Percentiles rank a stretch among this genome's conserved stretches.
phyloP scores from a whole-genome alignment of 2,797 vertebrate genomes.

The Semaprochilodus insignis region DNA sequence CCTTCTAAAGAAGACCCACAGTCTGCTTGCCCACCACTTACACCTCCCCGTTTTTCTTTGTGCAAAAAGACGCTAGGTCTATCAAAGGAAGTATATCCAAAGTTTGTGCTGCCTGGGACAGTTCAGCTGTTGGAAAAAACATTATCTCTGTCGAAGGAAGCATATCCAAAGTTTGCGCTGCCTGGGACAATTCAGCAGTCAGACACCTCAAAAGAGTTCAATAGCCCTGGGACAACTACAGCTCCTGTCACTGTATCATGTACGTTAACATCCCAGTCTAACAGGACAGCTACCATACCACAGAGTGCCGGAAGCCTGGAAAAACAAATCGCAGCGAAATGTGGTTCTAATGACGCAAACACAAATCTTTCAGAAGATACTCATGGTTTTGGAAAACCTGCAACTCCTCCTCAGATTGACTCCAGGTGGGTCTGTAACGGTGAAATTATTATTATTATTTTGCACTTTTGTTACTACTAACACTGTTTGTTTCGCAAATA shows the following conservation, averaged over 20 bases:
- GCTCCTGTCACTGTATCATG: background rate
- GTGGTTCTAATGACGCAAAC: background rate
- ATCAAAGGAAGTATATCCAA: too few species aligned
- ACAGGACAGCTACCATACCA: background rate
- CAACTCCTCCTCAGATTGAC: background rate
- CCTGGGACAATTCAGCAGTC: too few species aligned
- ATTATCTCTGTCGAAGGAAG: background rate
- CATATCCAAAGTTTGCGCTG: too few species aligned
- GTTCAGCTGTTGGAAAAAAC: background rate
- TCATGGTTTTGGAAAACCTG: background rate
- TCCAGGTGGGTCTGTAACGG: constrained; percentile 15
- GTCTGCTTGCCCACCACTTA: too few species aligned
- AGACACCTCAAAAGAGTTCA: background rate
- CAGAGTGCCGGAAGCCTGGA: background rate
- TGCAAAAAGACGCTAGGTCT: background rate
- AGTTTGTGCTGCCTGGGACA: too few species aligned
- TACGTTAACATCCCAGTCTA: background rate
- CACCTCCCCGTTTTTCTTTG: background rate
- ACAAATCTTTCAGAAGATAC: background rate
- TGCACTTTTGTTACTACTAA: too few species aligned
- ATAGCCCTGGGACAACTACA: background rate
- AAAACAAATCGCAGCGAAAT: background rate
- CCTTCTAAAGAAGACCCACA: background rate
- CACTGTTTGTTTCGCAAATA: background rate
- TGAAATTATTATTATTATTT: too few species aligned